phyloP scores from a whole-genome alignment of 2,797 vertebrate genomes.

The Micrastur ruficollis region DNA sequence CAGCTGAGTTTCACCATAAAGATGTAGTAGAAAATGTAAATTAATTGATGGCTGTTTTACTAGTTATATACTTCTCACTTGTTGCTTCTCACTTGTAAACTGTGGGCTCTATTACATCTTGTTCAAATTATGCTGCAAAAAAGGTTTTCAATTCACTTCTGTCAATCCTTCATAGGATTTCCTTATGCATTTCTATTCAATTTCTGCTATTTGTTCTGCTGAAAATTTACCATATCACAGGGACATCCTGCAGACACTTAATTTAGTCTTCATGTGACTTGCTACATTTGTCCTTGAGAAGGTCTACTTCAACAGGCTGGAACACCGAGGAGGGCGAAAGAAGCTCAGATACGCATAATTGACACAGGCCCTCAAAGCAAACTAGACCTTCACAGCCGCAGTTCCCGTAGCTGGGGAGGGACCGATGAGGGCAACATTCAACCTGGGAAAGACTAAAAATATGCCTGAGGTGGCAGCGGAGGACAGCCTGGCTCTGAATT shows the following conservation, averaged over 20 bases:
- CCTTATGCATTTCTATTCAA: not conserved
- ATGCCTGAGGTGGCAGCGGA: not conserved
- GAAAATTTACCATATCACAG: not conserved
- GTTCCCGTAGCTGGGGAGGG: not conserved
- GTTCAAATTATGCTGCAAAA: not conserved
- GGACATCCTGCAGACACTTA: not conserved
- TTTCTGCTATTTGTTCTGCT: constrained; percentile 2
- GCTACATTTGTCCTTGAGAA: not conserved
- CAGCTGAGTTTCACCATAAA: constrained; percentile 34
- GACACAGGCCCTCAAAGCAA: not conserved
- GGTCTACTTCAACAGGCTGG: not conserved
- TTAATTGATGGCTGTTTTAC: constrained; percentile 28
- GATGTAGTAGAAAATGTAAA: constrained; percentile 25
- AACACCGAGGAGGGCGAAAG: not conserved
- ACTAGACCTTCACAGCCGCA: not conserved
- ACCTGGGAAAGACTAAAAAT: fast-evolving
- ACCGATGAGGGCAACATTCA: not conserved
- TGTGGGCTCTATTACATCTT: not conserved
- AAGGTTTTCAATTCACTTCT: not conserved
- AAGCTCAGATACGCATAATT: not conserved
- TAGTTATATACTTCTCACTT: constrained; percentile 8
- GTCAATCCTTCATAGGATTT: not conserved
- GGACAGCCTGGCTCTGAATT: not conserved
- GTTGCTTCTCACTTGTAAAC: constrained; percentile 6
- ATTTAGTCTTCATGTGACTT: not conserved